Evolutionary conservation across 2,888 invertebrate genomes (phyloP).

Genomic region (Gibbula magus): DNA sequence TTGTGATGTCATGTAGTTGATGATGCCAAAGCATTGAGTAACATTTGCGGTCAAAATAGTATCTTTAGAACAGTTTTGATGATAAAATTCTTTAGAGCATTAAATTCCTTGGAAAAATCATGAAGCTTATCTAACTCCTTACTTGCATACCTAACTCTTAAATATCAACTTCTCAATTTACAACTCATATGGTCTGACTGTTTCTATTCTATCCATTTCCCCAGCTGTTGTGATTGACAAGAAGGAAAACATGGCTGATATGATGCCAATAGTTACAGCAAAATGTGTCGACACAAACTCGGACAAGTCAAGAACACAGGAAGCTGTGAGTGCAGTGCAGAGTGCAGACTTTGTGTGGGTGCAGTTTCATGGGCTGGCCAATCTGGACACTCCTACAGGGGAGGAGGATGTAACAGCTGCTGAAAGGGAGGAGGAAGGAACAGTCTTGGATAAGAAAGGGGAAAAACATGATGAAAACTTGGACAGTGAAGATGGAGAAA

Average conservation of each 20-base stretch:
- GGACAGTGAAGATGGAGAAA: neutral
- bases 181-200: neutral
- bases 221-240: slow-evolving; percentile 25
- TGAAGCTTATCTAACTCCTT: no score
- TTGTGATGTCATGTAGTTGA: no score
- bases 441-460: neutral
- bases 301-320: slow-evolving; percentile 37
- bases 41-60: no score
- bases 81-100: no score
- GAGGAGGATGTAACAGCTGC: neutral
- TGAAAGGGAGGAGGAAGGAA: neutral
- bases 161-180: no score
- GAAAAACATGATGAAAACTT: neutral
- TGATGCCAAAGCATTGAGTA: no score
- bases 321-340: slow-evolving; percentile 22
- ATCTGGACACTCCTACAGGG: neutral
- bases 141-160: no score
- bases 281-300: neutral
- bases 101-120: no score
- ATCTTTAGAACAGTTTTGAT: no score
- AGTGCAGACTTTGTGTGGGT: slow-evolving; percentile 41
- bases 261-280: neutral
- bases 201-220: neutral
- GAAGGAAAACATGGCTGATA: neutral
- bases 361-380: slow-evolving; percentile 24